phyloP scores from a whole-genome alignment of 2,888 invertebrate genomes.

The Drepanosiphum platanoidis region DNA sequence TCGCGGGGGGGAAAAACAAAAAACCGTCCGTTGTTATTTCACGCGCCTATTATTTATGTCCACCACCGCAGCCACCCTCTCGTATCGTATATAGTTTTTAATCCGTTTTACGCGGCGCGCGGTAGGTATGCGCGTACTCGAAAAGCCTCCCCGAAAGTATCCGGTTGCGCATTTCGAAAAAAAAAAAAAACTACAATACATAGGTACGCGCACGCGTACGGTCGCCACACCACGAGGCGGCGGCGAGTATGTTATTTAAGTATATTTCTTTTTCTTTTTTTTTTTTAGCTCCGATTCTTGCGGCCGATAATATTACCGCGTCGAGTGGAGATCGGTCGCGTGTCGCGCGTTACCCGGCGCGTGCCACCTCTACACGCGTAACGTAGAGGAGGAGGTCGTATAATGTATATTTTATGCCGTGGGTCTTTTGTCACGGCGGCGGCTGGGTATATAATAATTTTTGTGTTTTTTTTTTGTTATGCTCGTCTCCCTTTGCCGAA shows the following conservation, averaged over 20 bases:
- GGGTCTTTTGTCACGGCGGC: slow-evolving; percentile 14
- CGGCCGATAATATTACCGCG: slow-evolving; percentile 23
- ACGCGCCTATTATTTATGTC: too few relatives aligned
- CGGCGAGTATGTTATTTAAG: too few relatives aligned
- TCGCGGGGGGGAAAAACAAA: too few relatives aligned
- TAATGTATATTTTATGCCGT: neutral
- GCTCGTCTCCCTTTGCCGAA: neutral
- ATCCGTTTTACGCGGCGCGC: neutral
- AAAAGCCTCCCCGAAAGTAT: neutral
- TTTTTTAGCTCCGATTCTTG: slow-evolving; percentile 18
- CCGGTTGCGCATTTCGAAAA: slow-evolving; percentile 16
- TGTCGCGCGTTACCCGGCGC: slow-evolving; percentile 46
- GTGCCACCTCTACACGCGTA: neutral
- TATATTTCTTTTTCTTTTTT: neutral
- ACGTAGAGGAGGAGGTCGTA: neutral
- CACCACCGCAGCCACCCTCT: too few relatives aligned
- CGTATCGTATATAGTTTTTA: neutral
- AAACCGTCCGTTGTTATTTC: too few relatives aligned
- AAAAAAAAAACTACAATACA: too few relatives aligned
- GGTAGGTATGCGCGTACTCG: neutral
- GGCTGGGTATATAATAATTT: neutral
- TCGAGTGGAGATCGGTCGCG: slow-evolving; percentile 29
- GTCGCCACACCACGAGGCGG: too few relatives aligned
- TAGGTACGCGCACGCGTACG: too few relatives aligned
- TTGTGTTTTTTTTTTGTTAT: neutral